phyloP scores from a whole-genome alignment of 2,113 vertebrate genomes.

The Tupaia tana region DNA sequence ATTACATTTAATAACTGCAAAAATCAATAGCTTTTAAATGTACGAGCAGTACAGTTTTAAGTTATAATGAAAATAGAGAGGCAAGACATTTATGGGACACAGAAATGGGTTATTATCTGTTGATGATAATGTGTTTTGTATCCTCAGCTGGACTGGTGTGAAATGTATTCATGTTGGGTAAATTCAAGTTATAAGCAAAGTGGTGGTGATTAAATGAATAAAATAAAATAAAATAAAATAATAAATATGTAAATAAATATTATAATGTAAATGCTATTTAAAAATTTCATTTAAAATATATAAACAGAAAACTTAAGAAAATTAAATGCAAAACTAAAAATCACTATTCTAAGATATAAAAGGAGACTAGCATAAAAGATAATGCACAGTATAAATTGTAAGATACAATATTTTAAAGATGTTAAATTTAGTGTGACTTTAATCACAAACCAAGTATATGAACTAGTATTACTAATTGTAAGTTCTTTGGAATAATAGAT shows the following conservation, averaged over 20 bases:
- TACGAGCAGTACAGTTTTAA: not conserved
- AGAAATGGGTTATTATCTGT: no score
- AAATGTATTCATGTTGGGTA: no score
- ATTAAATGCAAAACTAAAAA: not conserved
- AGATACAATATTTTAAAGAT: not conserved
- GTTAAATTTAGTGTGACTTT: not conserved
- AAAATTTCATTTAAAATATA: conserved; percentile 1
- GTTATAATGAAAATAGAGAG: not conserved
- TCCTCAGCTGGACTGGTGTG: no score
- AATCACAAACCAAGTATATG: not conserved
- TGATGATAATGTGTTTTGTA: no score
- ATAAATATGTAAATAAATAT: not conserved
- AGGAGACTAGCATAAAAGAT: not conserved
- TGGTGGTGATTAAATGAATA: no score
- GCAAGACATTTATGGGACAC: no score
- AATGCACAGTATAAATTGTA: not conserved
- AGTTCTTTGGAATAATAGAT: not conserved
- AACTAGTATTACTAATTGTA: conserved; percentile 33
- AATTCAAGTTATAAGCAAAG: no score
- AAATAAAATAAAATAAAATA: no score
- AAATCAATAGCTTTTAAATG: conserved; percentile 42
- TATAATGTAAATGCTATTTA: not conserved
- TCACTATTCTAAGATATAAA: not conserved
- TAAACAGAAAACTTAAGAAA: conserved; percentile 9
- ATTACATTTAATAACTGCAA: conserved; percentile 13